A percentile compares a stretch with the other conserved stretches of the same genome.
Evolutionary conservation across 2,113 vertebrate species (phyloP).

Genomic region (Aplodontia rufa): DNA sequence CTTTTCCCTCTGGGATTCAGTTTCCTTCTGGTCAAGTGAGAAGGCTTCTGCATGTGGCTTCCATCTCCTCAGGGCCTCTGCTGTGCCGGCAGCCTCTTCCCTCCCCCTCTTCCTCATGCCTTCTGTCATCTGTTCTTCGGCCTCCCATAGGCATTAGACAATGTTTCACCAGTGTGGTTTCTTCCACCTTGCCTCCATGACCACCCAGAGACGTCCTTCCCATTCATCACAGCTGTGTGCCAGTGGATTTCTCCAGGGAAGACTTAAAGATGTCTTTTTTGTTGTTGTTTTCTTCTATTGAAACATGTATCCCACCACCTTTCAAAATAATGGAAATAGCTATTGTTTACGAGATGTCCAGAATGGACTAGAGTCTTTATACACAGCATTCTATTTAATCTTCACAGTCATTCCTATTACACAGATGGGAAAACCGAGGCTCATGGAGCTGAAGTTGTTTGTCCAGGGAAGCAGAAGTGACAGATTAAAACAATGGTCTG

Average conservation of each 20-base stretch:
- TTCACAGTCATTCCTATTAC: background rate
- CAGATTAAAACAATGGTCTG: background rate
- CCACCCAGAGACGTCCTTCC: background rate
- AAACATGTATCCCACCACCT: background rate
- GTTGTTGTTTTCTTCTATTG: background rate
- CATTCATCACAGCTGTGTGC: background rate
- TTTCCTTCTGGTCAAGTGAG: background rate
- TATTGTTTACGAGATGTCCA: background rate
- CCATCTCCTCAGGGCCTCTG: background rate
- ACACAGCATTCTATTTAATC: background rate
- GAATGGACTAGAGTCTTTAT: background rate
- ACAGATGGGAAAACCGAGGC: background rate
- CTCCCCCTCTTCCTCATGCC: fast-evolving
- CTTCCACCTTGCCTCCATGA: background rate
- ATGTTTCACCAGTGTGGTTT: background rate
- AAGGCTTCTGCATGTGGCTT: background rate
- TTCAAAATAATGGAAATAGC: background rate
- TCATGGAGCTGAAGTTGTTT: background rate
- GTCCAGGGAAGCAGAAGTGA: background rate
- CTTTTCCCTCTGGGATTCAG: background rate
- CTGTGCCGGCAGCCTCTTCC: background rate
- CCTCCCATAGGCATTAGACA: no score
- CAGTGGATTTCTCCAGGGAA: background rate
- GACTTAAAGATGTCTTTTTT: background rate
- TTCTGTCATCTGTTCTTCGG: background rate